Conservation (phyloP, 2,797 vertebrate genomes). For the Siniperca obscura region DNA sequence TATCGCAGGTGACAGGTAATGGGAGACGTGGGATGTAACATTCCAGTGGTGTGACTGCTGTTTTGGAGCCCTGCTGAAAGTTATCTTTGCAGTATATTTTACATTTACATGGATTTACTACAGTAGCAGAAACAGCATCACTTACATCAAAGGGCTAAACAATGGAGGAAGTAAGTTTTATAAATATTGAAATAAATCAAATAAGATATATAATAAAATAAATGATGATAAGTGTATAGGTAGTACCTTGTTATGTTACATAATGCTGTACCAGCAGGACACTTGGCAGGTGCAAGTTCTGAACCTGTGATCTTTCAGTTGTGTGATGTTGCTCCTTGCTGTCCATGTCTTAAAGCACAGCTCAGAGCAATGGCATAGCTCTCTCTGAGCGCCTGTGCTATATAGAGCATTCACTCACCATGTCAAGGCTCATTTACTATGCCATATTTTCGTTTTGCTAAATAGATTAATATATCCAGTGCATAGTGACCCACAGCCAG, state of each 20-base stretch:
- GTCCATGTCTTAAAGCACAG: constrained; percentile 41
- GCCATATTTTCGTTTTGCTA: constrained; percentile 60
- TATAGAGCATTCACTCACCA: constrained; percentile 64
- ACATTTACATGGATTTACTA: not conserved
- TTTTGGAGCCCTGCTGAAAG: not conserved
- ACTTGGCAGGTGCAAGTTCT: constrained; percentile 14
- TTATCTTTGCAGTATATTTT: not conserved
- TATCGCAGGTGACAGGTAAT: constrained; percentile 6
- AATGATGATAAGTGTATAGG: not conserved
- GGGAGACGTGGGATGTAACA: constrained; percentile 13
- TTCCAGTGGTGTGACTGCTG: not conserved
- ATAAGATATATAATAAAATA: not conserved
- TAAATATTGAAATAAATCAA: not conserved
- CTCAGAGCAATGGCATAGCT: constrained; percentile 21
- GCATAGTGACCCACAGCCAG: constrained; percentile 58
- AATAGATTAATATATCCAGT: constrained; percentile 65
- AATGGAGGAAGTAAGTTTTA: not conserved
- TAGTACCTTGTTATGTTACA: not conserved
- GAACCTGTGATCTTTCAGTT: constrained; percentile 40
- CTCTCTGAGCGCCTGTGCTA: constrained; percentile 46
- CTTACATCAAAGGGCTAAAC: not conserved
- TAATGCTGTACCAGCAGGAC: constrained; percentile 9
- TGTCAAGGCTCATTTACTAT: constrained; percentile 67
- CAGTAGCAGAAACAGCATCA: not conserved
- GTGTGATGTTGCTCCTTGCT: constrained; percentile 35